Percentiles rank a stretch among this genome's conserved stretches.
Evolutionary conservation across 2,888 invertebrate species (phyloP).

Genomic region (Cepaea hortensis): DNA sequence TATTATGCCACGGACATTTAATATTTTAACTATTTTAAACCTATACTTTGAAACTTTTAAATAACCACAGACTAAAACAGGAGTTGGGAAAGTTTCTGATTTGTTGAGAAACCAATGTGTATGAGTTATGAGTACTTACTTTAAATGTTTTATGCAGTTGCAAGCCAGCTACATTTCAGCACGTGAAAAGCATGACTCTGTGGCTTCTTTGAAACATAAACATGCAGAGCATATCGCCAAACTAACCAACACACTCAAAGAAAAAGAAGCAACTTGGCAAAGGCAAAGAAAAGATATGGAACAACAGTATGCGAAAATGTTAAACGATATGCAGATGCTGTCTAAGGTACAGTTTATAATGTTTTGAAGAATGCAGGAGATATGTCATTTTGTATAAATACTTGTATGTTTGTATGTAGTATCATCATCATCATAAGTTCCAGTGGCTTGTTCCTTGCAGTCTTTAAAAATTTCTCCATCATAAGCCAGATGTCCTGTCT

Average conservation of each 20-base stretch:
- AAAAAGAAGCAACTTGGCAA: constrained; percentile 69
- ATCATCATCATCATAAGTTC: too few relatives aligned
- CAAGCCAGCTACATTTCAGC: constrained; percentile 54
- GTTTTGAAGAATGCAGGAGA: background rate
- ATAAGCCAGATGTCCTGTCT: too few relatives aligned
- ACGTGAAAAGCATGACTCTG: constrained; percentile 60
- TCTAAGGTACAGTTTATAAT: constrained; percentile 13
- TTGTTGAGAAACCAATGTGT: too few relatives aligned
- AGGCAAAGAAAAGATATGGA: constrained; percentile 73
- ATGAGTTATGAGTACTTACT: background rate
- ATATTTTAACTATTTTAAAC: too few relatives aligned
- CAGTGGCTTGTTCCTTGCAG: too few relatives aligned
- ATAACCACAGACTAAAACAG: too few relatives aligned
- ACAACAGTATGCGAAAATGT: constrained; percentile 69
- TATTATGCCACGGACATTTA: too few relatives aligned
- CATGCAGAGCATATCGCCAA: constrained; percentile 71
- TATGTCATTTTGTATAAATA: background rate
- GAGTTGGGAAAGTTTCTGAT: too few relatives aligned
- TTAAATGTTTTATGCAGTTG: constrained; percentile 31
- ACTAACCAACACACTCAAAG: constrained; percentile 66
- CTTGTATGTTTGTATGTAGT: too few relatives aligned
- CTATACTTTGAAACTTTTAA: too few relatives aligned
- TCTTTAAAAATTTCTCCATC: too few relatives aligned
- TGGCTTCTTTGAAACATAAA: constrained; percentile 64
- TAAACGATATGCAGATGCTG: constrained; percentile 69